Percentiles rank a stretch among this genome's conserved stretches.
These are phyloP conservation scores for Diadumene lineata DNA, from an alignment of 92 coral and sea anemone genomes.

Conservation along the genomic window DNA sequence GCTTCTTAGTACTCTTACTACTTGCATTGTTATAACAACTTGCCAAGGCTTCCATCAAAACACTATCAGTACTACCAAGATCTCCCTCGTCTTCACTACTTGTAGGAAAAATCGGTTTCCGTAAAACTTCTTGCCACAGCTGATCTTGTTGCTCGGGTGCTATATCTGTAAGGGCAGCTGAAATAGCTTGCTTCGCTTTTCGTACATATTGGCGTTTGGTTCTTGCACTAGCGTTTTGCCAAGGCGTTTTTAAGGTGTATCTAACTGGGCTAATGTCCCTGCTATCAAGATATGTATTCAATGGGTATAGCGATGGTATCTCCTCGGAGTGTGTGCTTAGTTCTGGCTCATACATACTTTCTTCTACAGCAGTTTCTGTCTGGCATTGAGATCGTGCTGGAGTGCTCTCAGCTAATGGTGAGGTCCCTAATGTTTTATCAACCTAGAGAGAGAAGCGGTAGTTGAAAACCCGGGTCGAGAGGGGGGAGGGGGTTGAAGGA, in stretches of 20 bases:
- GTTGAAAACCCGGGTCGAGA: too few species aligned
- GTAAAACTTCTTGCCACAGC: conserved; percentile 18
- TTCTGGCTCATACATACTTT: too few species aligned
- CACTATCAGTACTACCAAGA: not conserved
- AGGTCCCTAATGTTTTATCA: too few species aligned
- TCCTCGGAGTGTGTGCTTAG: too few species aligned
- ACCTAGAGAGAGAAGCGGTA: too few species aligned
- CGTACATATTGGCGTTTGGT: conserved; percentile 27
- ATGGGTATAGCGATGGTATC: not conserved
- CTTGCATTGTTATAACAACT: conserved; percentile 14
- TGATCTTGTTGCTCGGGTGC: conserved; percentile 26
- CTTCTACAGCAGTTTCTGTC: too few species aligned
- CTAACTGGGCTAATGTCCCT: conserved; percentile 34
- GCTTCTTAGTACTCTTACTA: conserved; percentile 20
- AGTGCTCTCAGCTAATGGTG: too few species aligned
- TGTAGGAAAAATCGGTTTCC: not conserved
- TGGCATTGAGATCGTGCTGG: too few species aligned
- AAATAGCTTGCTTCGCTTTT: conserved; percentile 38
- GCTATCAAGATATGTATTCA: not conserved
- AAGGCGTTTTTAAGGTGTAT: conserved; percentile 23
- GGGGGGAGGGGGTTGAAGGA: too few species aligned
- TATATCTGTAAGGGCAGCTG: conserved; percentile 34
- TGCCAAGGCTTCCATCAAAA: conserved; percentile 19
- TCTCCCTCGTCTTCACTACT: not conserved
- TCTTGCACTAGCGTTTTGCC: conserved; percentile 31